A percentile compares a stretch with the other conserved stretches of the same genome.
phyloP scores from a whole-genome alignment of 2,888 invertebrate genomes.

The Quadriops clusia region DNA sequence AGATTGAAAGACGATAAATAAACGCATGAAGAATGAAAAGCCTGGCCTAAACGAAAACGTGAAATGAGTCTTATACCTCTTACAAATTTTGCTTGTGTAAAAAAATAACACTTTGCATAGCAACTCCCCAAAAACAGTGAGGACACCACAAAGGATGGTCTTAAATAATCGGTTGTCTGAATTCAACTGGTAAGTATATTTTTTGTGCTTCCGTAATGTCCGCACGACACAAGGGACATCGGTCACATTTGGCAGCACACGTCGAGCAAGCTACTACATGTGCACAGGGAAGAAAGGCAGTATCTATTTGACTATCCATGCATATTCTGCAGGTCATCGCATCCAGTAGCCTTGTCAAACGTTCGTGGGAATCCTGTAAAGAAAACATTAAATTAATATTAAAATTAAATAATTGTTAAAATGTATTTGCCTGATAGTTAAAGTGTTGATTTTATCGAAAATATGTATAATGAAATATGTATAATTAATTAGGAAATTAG shows the following conservation, averaged over 20 bases:
- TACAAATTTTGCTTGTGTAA: slow-evolving; percentile 1
- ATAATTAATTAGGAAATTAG: no score
- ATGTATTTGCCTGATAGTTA: no score
- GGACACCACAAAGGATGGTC: no score
- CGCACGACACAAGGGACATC: slow-evolving; percentile 65
- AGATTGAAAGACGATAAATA: no score
- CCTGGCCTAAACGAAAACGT: no score
- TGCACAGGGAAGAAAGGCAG: slow-evolving; percentile 79
- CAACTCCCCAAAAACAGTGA: slow-evolving; percentile 1
- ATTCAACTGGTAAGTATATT: slow-evolving; percentile 57
- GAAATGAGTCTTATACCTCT: no score
- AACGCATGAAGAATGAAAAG: no score
- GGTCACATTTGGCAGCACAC: slow-evolving; percentile 63
- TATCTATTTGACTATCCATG: slow-evolving; percentile 73
- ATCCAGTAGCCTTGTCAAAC: slow-evolving; percentile 44
- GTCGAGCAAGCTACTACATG: slow-evolving; percentile 71
- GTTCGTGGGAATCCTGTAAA: slow-evolving; percentile 42
- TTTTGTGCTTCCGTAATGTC: slow-evolving; percentile 57
- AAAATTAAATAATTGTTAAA: not conserved
- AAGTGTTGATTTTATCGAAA: no score
- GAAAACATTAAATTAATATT: slow-evolving; percentile 8
- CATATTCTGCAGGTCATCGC: slow-evolving; percentile 77
- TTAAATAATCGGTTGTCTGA: slow-evolving; percentile 29
- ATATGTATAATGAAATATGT: no score
- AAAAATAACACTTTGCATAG: slow-evolving; percentile 1